Evolutionary conservation across 2,113 vertebrate species (phyloP), one percentile per base, ranked within the genome.

Genomic region (Elaphurus davidianus): DNA sequence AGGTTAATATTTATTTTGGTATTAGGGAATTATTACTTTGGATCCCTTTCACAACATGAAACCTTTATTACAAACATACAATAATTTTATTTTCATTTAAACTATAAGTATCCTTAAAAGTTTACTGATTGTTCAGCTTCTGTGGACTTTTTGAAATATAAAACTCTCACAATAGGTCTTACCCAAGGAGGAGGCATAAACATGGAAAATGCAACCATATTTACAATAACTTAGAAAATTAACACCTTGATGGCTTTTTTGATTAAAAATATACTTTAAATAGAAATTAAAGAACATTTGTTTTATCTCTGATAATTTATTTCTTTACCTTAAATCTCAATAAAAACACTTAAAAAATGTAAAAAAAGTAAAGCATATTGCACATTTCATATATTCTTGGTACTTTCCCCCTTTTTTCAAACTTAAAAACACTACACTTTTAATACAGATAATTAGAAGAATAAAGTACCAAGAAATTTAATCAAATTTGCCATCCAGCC

Each of bases 91-190:
- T 87, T 86, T 91, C 59, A 94, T 47, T 55, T 79, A 87, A 50
- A 16, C n/a, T 83, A 40, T 90, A 82, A 83, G 59, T 87, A 86
- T 89, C 25, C 15, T 90, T 96, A 84, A 79, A 84, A 62, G 12
- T 84, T 96, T 95, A 57, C 50, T 71, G n/a, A 91, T n/a, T 78
- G 15, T 94, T 91, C 60, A 52, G 16, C 84, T 60, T 83, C 71
- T 83, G 7, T 62, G n/a, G 33, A 81, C 59, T 93, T 96, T 95
- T 78, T 92, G 50, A 96, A 95, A 97, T 76, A 28, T n/a, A 92
- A 89, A 97, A 43, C 8, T 76, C 74, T 81, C 28, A 93, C 54
- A n/a, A 60, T 94, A 97, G 62, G 12, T 78, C 59, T 25, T 96
- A 23, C 71, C 27, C 7, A 15, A 5, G 13, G 5, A 74, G 11